Evolutionary conservation across 2,797 vertebrate species (phyloP).

Genomic region (Hylomyscus alleni): DNA sequence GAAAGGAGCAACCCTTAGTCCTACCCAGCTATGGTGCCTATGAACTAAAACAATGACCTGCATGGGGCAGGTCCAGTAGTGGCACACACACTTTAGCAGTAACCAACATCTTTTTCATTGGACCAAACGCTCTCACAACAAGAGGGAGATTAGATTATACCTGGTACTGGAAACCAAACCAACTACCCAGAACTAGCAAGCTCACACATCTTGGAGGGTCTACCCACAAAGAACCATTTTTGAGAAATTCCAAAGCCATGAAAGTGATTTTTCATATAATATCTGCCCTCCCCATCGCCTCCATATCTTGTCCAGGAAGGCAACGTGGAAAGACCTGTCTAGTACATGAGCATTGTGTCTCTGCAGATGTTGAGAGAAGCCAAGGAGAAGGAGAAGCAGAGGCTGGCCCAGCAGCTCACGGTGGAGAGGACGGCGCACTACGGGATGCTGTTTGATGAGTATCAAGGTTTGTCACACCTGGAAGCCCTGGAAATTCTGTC

Average conservation of each 20-base stretch:
- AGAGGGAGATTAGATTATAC: background rate
- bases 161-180: background rate
- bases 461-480: conserved; percentile 97
- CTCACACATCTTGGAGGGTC: background rate
- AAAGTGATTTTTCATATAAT: conserved; percentile 60
- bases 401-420: conserved; percentile 92
- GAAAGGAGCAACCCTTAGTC: background rate
- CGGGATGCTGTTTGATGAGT: conserved; percentile 97
- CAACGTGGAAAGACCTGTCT: conserved; percentile 21
- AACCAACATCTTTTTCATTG: background rate
- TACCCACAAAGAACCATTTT: background rate
- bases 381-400: conserved; percentile 97
- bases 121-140: background rate
- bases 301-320: background rate
- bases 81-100: background rate
- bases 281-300: conserved; percentile 33
- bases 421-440: conserved; percentile 96
- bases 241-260: conserved; percentile 48
- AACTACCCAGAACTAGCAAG: no score
- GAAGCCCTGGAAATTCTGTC: conserved; percentile 99
- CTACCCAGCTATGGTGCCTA: background rate
- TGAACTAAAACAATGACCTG: background rate
- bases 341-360: conserved; percentile 67
- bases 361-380: conserved; percentile 97
- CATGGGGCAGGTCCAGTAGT: background rate